Evolutionary conservation across 1,140 invertebrate genomes (phyloP).

Genomic region (Chlorops oryzae): DNA sequence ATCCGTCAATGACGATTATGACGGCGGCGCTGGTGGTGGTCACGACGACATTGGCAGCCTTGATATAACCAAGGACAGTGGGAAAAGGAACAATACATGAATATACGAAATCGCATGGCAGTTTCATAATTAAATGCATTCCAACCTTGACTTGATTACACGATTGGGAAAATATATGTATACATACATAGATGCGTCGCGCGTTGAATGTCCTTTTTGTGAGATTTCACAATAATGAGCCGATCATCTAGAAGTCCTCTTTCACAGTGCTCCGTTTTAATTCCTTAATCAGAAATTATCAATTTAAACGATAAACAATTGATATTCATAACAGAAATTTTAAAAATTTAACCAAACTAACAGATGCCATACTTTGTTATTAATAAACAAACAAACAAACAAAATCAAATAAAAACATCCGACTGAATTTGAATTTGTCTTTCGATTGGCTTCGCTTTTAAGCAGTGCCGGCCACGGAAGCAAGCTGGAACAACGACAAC

Average conservation of each 20-base stretch:
- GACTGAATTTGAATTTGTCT: no score
- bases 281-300: background rate
- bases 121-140: constrained; percentile 22
- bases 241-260: background rate
- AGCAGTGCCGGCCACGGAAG: no score
- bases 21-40: constrained; percentile 18
- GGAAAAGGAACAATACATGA: constrained; percentile 35
- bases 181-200: constrained; percentile 4
- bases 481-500: no score
- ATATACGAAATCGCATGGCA: constrained; percentile 32
- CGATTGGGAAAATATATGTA: no score
- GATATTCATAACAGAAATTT: no score
- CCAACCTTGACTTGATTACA: no score
- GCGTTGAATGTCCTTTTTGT: background rate
- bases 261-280: background rate
- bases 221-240: background rate
- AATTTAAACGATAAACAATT: background rate
- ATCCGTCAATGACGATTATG: constrained; percentile 18
- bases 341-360: no score
- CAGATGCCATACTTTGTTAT: no score
- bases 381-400: no score
- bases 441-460: no score
- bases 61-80: constrained; percentile 20
- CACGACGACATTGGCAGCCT: constrained; percentile 33
- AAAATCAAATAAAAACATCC: no score